Conservation (phyloP, 2,113 vertebrate species). For the Macheiramphus alcinus region DNA sequence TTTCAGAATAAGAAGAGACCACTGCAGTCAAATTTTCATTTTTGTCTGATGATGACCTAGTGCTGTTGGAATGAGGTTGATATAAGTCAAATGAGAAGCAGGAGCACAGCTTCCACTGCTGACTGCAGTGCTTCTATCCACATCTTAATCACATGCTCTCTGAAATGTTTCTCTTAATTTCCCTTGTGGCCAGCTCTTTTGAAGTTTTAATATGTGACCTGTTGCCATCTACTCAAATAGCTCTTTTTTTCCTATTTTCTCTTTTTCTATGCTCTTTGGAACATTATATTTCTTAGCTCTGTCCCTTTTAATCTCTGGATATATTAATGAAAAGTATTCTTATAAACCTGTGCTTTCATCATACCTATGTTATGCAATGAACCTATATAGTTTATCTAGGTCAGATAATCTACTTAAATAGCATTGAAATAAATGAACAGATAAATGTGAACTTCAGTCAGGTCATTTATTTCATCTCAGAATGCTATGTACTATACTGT, state of each 20-base stretch:
- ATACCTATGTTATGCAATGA: background rate
- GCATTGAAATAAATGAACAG: background rate
- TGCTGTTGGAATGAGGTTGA: background rate
- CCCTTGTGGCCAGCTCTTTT: background rate
- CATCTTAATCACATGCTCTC: conserved; percentile 22
- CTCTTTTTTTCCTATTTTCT: conserved; percentile 10
- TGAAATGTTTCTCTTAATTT: conserved; percentile 22
- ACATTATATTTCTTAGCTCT: background rate
- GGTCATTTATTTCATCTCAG: background rate
- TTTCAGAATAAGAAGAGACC: background rate
- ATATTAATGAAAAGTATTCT: conserved; percentile 14
- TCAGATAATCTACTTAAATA: background rate
- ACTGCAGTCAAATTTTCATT: background rate
- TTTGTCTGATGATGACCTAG: background rate
- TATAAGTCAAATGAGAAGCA: conserved; percentile 1
- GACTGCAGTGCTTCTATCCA: conserved; percentile 1
- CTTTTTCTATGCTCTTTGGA: background rate
- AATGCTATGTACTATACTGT: background rate
- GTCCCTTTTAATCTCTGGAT: background rate
- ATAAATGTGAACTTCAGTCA: background rate
- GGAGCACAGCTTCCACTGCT: background rate
- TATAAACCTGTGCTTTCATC: background rate
- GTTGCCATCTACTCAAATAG: background rate
- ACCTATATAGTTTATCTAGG: background rate
- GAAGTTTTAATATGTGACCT: conserved; percentile 26